Base-by-base conservation (phyloP, 2,797 vertebrate species). In the Novumbra hubbsi region DNA sequence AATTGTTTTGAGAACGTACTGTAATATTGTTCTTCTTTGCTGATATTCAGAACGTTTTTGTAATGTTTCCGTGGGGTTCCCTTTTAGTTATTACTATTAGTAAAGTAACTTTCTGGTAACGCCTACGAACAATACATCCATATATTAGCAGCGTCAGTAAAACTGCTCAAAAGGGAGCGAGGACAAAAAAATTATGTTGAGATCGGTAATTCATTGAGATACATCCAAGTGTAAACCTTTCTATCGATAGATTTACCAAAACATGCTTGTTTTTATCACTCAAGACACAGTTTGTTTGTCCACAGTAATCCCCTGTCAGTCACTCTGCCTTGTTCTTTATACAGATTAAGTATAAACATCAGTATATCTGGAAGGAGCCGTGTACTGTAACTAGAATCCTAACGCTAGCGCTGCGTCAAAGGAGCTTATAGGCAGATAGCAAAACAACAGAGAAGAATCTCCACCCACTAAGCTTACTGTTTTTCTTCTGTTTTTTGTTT, bases 321-420 rank as follows among this genome's bases (percentile, higher is more conserved):
- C 87, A 76, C 73, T 86, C 87, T 81, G 69, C 70, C 70, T 63
- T 77, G 83, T 84, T 85, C 84, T 88, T 79, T 85, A 38, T 71
- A 74, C 81, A 89, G 88, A 91, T 92, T 88, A 91, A 75, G 55
- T 76, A 74, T 70, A 83, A 84, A 76, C 74, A 76, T 71, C 85
- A 80, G 80, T 82, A 85, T 87, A 86, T 85, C 82, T 87, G 81
- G 78, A 90, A 86, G 84, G 76, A 88, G 82, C 57, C 75, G 71
- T 68, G 73, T 65, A 76, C 83, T 80, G 82, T 83, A 85, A 87
- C 86, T 74, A 76, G 77, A 64, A 76, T 80, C 72, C 81, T 84
- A 85, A 82, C 86, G 75, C 85, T 30, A 79, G 17, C 0, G 67
- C 68, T 74, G 81, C 78, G 66, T 83, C 76, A 85, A 80, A 87